Conservation (phyloP, 2,888 invertebrate genomes). For the Papilio elwesi region DNA sequence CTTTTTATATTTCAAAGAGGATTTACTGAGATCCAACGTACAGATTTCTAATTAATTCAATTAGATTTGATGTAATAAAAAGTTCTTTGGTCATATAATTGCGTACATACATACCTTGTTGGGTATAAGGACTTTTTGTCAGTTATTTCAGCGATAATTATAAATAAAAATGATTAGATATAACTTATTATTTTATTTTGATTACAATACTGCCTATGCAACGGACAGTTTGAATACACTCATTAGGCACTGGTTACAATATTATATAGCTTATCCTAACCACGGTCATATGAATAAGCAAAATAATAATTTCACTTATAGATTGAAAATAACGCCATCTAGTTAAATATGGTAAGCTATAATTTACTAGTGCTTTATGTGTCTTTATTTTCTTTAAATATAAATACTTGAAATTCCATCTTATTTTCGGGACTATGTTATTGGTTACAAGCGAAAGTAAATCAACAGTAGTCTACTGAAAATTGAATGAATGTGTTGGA, state of each 20-base stretch:
- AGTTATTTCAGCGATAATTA: too few species aligned
- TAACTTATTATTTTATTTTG: too few species aligned
- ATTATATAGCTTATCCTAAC: too few species aligned
- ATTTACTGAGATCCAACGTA: too few species aligned
- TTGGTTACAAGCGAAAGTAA: background rate
- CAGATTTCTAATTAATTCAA: background rate
- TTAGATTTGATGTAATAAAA: background rate
- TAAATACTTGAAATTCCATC: background rate
- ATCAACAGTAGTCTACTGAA: background rate
- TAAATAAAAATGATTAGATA: too few species aligned
- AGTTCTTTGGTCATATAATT: background rate
- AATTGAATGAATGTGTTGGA: background rate
- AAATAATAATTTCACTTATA: background rate
- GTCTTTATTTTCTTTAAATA: background rate
- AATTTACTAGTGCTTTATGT: background rate
- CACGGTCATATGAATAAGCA: too few species aligned
- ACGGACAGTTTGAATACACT: too few species aligned
- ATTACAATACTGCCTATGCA: too few species aligned
- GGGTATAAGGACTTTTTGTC: too few species aligned
- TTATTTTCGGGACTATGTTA: background rate
- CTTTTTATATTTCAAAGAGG: conserved; percentile 15
- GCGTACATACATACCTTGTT: background rate
- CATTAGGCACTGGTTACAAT: too few species aligned
- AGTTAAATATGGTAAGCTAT: background rate
- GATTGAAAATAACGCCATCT: background rate